Conservation (phyloP, 2,797 vertebrate genomes). For the Pithecia hirsuta region DNA sequence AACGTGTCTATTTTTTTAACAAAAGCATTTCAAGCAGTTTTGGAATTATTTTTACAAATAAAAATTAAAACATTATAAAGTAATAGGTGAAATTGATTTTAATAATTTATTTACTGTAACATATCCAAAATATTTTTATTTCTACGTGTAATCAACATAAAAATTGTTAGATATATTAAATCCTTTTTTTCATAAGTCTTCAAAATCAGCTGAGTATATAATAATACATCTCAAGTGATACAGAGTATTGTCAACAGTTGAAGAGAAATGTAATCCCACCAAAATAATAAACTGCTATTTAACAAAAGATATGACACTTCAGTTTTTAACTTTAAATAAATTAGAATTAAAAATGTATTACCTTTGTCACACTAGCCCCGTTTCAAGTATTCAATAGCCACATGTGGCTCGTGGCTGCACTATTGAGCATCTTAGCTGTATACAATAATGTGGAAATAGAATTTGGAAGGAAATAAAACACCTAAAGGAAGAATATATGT, state of each 20-base stretch:
- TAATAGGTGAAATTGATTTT: neutral
- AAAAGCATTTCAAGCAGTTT: neutral
- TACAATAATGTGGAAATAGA: neutral
- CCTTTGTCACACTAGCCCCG: neutral
- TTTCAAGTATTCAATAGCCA: neutral
- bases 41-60: neutral
- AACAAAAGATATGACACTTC: neutral
- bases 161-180: neutral
- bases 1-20: neutral
- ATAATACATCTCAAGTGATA: neutral
- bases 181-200: neutral
- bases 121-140: neutral
- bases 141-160: neutral
- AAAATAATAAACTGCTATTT: neutral
- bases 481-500: neutral
- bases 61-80: neutral
- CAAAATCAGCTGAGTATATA: neutral
- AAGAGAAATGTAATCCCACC: neutral
- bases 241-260: neutral
- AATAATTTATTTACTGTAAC: neutral
- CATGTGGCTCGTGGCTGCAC: rapidly evolving
- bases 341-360: neutral
- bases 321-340: neutral
- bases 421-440: too few relatives aligned
- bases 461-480: neutral